Evolutionary conservation across 92 coral and sea anemone species (phyloP).

Genomic region (Palythoa grandiflora): DNA sequence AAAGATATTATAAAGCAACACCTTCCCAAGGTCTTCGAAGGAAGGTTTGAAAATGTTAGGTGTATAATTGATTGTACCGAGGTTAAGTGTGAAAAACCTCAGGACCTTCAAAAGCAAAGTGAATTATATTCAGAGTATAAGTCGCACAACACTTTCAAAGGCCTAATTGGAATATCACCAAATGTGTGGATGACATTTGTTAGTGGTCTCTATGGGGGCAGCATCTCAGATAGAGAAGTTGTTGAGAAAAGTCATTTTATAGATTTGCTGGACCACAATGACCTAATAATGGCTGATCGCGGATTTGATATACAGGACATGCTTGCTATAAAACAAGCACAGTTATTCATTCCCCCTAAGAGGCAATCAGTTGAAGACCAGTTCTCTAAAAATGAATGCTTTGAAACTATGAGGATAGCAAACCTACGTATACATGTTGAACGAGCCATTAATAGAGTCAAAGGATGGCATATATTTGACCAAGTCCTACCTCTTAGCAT

Average conservation of each 20-base stretch:
- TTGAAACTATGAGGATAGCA: conserved; percentile 70
- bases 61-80: conserved; percentile 76
- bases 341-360: conserved; percentile 65
- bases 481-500: conserved; percentile 67
- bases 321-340: conserved; percentile 50
- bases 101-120: conserved; percentile 61
- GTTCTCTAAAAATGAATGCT: conserved; percentile 63
- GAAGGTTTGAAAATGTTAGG: conserved; percentile 61
- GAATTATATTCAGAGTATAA: conserved; percentile 75
- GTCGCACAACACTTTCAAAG: conserved; percentile 68
- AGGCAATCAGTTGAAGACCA: conserved; percentile 52
- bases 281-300: conserved; percentile 68
- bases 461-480: conserved; percentile 69
- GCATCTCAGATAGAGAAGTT: conserved; percentile 73
- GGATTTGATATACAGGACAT: conserved; percentile 73
- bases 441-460: conserved; percentile 25
- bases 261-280: conserved; percentile 62
- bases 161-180: conserved; percentile 75
- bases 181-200: conserved; percentile 76
- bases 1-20: conserved; percentile 61
- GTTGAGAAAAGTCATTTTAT: conserved; percentile 59
- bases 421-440: conserved; percentile 34
- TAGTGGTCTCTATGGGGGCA: conserved; percentile 63
- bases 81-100: conserved; percentile 67
- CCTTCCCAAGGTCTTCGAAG: conserved; percentile 61